Conservation (phyloP, 2,113 vertebrate species). For the Melanotaenia duboulayi region DNA sequence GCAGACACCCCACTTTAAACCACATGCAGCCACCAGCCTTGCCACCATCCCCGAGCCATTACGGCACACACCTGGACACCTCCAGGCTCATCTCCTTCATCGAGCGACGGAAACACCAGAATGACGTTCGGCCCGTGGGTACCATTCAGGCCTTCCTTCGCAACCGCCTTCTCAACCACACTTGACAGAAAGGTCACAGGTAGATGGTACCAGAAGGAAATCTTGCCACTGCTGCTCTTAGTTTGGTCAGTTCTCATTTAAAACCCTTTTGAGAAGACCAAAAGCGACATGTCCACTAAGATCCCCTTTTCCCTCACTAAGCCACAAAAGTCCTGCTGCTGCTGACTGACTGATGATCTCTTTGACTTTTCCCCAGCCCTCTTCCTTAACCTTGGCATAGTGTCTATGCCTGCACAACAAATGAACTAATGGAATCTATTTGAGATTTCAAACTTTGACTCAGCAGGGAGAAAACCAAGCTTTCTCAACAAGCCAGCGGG, state of each 20-base stretch:
- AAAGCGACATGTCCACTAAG: slow-evolving; percentile 50
- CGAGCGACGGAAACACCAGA: slow-evolving; percentile 98
- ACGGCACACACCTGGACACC: slow-evolving; percentile 86
- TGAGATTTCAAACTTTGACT: slow-evolving; percentile 68
- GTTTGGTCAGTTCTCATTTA: slow-evolving; percentile 34
- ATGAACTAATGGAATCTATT: slow-evolving; percentile 64
- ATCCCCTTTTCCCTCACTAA: slow-evolving; percentile 58
- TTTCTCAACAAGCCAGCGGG: slow-evolving; percentile 65
- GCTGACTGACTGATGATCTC: slow-evolving; percentile 68
- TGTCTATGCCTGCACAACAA: slow-evolving; percentile 73
- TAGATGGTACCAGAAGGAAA: slow-evolving; percentile 8
- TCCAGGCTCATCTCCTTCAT: slow-evolving; percentile 97
- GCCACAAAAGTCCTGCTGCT: slow-evolving; percentile 78
- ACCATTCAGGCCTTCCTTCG: slow-evolving; percentile 93
- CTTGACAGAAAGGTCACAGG: slow-evolving; percentile 67
- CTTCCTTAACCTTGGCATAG: slow-evolving; percentile 57
- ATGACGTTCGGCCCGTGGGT: slow-evolving; percentile 91
- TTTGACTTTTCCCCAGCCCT: slow-evolving; percentile 22
- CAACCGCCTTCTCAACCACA: slow-evolving; percentile 91
- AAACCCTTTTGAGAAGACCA: slow-evolving; percentile 35
- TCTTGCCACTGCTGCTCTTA: slow-evolving; percentile 8
- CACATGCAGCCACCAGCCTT: slow-evolving; percentile 44
- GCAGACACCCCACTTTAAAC: slow-evolving; percentile 29
- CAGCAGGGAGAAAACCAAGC: slow-evolving; percentile 65
- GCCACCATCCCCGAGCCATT: slow-evolving; percentile 43